Evolutionary conservation across 2,888 invertebrate genomes (phyloP).

Genomic region (Tetrapedia diversipes): DNA sequence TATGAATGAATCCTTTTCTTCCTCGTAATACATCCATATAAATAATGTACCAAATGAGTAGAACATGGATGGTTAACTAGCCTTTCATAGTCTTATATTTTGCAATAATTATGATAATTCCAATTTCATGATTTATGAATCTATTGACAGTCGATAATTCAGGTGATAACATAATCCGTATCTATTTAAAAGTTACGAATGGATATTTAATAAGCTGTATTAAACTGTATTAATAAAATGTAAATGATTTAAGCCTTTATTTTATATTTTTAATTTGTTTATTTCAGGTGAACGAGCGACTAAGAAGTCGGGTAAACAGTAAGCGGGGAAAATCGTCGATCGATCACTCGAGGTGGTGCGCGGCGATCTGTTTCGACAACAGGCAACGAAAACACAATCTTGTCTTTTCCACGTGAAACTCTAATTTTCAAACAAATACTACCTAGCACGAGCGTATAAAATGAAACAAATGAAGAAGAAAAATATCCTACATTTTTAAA

Average conservation of each 20-base stretch:
- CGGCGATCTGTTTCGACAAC: constrained; percentile 55
- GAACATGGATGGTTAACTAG: neutral
- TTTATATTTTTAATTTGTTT: constrained; percentile 10
- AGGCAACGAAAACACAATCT: constrained; percentile 70
- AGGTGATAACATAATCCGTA: neutral
- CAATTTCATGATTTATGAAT: neutral
- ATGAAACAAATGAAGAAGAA: constrained; percentile 4
- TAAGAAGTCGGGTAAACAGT: constrained; percentile 81
- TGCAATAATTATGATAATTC: neutral
- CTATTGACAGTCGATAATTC: neutral
- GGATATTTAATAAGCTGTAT: neutral
- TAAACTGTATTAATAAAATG: too few relatives aligned
- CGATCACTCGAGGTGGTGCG: constrained; percentile 39
- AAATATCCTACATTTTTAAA: constrained; percentile 19
- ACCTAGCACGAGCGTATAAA: constrained; percentile 34
- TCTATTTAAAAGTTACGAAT: neutral
- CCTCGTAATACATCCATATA: neutral
- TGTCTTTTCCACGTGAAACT: constrained; percentile 54
- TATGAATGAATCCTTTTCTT: constrained; percentile 2
- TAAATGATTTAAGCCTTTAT: neutral
- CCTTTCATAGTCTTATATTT: neutral
- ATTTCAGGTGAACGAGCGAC: constrained; percentile 79
- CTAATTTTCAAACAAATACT: constrained; percentile 37
- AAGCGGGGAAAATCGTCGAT: constrained; percentile 60
- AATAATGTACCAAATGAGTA: neutral